Base-by-base conservation (phyloP, 2,797 vertebrate species). In the Meriones psammophilus region DNA sequence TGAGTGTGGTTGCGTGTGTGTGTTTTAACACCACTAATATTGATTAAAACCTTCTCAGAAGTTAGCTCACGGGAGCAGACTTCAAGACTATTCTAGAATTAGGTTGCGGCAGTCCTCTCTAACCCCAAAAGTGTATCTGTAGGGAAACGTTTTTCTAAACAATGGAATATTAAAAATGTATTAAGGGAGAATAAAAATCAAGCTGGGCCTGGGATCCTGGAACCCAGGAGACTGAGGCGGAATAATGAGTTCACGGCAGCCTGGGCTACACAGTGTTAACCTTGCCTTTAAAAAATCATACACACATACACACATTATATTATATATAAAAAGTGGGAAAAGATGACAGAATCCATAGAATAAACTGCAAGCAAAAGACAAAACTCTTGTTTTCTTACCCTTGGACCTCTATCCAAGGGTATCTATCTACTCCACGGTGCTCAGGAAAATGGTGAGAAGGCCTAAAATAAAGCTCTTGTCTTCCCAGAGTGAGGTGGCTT, bases 71-170 rank as follows among this genome's bases (percentile, higher is more conserved):
- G 83, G 79, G n/a, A 58, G 60, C 60, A 93, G 68, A 56, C 50
- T 74, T 73, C 68, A 28, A 64, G 24, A 46, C 66, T 71, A 39
- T 69, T 92, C 54, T 90, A 86, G 46, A 95, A 73, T 56, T 56
- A 74, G 42, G 78, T 0, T 24, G 42, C 28, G 58, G 14, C 26
- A 2, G 64, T 68, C 73, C 64, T 81, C 62, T 83, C 39, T 50
- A 93, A 80, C 14, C 18, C 64, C 62, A n/a, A 73, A 39, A 56
- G 87, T 74, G 26, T n/a, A n/a, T 56, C 50, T 66, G 56, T 60
- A 54, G 8, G 83, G 50, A 74, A 84, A 88, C 64, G n/a, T 71
- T 92, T 69, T 93, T 79, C 83, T 92, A 94, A 95, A 79, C 73
- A 50, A 76, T 64, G 58, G 58, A 79, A 15, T 46, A n/a, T 91